These are phyloP conservation scores for Mythimna impura DNA, from an alignment of 2,888 invertebrate species.

Conservation along the genomic window DNA sequence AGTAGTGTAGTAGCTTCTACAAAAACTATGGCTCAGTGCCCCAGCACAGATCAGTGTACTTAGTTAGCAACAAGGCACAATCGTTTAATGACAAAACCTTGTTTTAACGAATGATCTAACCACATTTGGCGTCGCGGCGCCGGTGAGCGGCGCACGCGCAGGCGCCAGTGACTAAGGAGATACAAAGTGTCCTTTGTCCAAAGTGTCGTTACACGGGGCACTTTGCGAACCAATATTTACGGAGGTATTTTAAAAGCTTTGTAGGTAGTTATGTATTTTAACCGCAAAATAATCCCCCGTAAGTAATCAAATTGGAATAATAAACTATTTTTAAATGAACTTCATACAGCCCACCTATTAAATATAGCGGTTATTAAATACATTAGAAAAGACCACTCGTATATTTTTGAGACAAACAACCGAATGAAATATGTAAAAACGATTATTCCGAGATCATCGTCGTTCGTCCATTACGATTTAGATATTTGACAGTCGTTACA, in stretches of 20 bases:
- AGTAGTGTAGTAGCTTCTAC: not conserved
- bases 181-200: slow-evolving; percentile 60
- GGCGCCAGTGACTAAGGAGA: slow-evolving; percentile 64
- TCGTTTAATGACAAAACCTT: slow-evolving; percentile 57
- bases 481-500: too few species aligned
- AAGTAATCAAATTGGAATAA: not conserved
- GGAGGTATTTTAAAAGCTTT: slow-evolving; percentile 1
- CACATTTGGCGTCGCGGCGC: slow-evolving; percentile 43
- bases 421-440: not conserved
- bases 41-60: slow-evolving; percentile 14
- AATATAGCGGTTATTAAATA: not conserved
- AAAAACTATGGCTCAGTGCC: not conserved
- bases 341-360: not conserved
- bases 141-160: slow-evolving; percentile 46
- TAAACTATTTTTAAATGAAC: not conserved
- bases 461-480: too few species aligned
- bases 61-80: slow-evolving; percentile 41
- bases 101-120: slow-evolving; percentile 61
- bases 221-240: not conserved
- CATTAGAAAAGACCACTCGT: not conserved
- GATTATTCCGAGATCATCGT: too few species aligned
- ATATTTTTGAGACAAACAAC: not conserved
- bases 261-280: not conserved
- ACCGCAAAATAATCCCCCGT: not conserved
- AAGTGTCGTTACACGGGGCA: slow-evolving; percentile 28